Evolutionary conservation across 2,797 vertebrate species (phyloP).

Genomic region (Crocidura indochinensis): DNA sequence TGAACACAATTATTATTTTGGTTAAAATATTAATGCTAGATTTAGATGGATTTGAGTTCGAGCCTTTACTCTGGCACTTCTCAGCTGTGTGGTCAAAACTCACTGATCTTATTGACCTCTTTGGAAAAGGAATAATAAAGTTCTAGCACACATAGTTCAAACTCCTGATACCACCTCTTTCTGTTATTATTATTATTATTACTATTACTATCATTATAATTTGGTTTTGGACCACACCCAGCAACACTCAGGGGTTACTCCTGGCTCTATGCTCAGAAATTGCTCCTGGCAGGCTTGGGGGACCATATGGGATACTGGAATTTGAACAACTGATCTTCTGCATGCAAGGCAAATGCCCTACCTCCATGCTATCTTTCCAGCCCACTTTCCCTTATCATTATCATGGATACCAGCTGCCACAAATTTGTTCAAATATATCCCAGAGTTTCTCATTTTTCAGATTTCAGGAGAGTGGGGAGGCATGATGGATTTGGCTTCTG

Average conservation of each 20-base stretch:
- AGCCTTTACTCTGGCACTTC: background rate
- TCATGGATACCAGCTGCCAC: too few species aligned
- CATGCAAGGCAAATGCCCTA: too few species aligned
- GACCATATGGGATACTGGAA: too few species aligned
- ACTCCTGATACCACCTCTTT: background rate
- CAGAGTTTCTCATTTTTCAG: slow-evolving; percentile 11
- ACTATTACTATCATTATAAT: too few species aligned
- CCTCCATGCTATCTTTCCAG: too few species aligned
- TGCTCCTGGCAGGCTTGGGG: too few species aligned
- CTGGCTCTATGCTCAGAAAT: too few species aligned
- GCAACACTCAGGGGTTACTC: too few species aligned
- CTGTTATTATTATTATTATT: background rate
- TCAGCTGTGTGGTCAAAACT: background rate
- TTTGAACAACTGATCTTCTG: too few species aligned
- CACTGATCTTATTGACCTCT: background rate
- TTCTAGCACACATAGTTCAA: background rate
- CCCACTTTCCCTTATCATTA: background rate
- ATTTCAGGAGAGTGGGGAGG: background rate
- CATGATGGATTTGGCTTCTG: background rate
- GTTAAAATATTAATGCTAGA: slow-evolving; percentile 11
- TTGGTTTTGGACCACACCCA: too few species aligned
- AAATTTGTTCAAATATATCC: background rate
- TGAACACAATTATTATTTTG: background rate
- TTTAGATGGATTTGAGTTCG: background rate
- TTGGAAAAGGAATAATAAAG: background rate